Percentiles rank a stretch among this genome's conserved stretches.
phyloP scores from a whole-genome alignment of 2,888 invertebrate genomes.

The Chloroclysta siterata region DNA sequence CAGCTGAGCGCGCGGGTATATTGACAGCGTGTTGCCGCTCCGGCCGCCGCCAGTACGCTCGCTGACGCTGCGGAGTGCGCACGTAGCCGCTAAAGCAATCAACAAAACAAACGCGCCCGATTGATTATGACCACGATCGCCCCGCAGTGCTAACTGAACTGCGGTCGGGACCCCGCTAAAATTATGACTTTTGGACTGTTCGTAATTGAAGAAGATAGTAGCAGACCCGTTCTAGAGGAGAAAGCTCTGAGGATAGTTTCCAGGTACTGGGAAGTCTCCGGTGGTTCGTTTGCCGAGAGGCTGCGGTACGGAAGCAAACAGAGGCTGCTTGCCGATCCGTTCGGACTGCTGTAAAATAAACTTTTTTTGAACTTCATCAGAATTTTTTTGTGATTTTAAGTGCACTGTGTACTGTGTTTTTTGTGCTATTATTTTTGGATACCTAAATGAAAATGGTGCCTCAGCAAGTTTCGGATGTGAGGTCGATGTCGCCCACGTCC shows the following conservation, averaged over 20 bases:
- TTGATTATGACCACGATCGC: constrained; percentile 77
- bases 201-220: constrained; percentile 76
- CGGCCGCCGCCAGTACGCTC: constrained; percentile 81
- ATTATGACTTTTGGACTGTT: constrained; percentile 84
- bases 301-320: constrained; percentile 70
- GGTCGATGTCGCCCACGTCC: constrained; percentile 85
- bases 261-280: constrained; percentile 80
- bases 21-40: constrained; percentile 84
- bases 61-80: constrained; percentile 76
- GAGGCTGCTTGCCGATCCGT: constrained; percentile 63
- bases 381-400: constrained; percentile 65
- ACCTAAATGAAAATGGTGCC: constrained; percentile 88
- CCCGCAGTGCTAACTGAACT: constrained; percentile 77
- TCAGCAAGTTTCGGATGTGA: constrained; percentile 87
- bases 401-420: constrained; percentile 82
- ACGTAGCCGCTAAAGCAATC: constrained; percentile 70
- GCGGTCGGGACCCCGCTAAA: constrained; percentile 78
- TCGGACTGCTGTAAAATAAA: constrained; percentile 71
- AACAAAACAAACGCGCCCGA: constrained; percentile 53
- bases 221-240: constrained; percentile 79
- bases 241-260: constrained; percentile 80
- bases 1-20: constrained; percentile 86
- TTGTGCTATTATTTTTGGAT: constrained; percentile 66
- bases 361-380: constrained; percentile 43
- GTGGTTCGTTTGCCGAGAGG: constrained; percentile 74